Conservation (phyloP, 1,140 invertebrate genomes). For the Drosophila suzukii region DNA sequence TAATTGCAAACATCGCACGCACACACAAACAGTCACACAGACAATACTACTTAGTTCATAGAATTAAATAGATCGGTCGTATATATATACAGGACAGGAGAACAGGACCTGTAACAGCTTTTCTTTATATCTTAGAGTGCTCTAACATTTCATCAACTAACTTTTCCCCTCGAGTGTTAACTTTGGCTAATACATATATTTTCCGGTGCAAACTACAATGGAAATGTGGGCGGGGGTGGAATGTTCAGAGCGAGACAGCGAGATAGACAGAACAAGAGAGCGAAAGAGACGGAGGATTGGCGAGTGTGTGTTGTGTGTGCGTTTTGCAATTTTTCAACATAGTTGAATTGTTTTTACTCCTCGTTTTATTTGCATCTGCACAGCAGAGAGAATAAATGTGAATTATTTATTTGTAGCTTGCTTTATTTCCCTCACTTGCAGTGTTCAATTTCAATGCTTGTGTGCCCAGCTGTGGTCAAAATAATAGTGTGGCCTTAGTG, state of each 20-base stretch:
- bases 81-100: conserved; percentile 32
- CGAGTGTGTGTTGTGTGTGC: conserved; percentile 12
- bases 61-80: conserved; percentile 18
- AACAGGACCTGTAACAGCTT: conserved; percentile 11
- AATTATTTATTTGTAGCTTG: conserved; percentile 22
- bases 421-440: conserved; percentile 24
- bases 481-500: conserved; percentile 19
- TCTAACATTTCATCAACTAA: conserved; percentile 3
- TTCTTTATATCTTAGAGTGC: conserved; percentile 15
- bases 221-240: conserved; percentile 28
- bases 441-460: conserved; percentile 17
- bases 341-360: conserved; percentile 12
- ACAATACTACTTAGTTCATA: conserved; percentile 23
- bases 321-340: conserved; percentile 11
- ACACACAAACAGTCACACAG: conserved; percentile 4
- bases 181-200: conserved; percentile 27
- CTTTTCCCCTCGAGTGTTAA: conserved; percentile 22
- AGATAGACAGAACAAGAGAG: conserved; percentile 10
- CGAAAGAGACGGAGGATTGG: conserved; percentile 16
- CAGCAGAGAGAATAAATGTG: conserved; percentile 67
- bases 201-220: conserved; percentile 26
- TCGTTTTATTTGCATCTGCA: conserved; percentile 75
- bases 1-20: conserved; percentile 12
- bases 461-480: conserved; percentile 27
- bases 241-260: conserved; percentile 18